Evolutionary conservation across 1,140 invertebrate genomes (phyloP), one percentile per base, ranked within the genome.

Genomic region (Mamestra configurata): DNA sequence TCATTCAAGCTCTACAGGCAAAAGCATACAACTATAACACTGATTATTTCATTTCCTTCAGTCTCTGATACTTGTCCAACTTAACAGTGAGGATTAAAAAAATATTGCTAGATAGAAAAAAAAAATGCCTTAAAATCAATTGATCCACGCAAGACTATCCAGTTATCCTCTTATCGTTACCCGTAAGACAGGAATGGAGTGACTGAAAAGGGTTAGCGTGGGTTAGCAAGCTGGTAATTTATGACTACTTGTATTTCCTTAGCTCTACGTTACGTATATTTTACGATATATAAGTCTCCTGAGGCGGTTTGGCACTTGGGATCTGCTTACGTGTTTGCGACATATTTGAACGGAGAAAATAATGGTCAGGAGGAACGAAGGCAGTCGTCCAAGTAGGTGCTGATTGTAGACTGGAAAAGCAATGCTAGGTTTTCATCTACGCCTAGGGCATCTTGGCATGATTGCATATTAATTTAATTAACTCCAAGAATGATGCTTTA

Each of bases 221-320:
- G 71, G 71, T 73, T 51, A 27, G 53, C 71, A 20, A 73, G 53
- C 71, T 57, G 27, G 71, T 73, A 75, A 75, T 75, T 75, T 75
- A 75, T 75, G 37, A 59, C 71, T 75, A 27, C 71, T 75, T 75
- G 71, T 75, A 75, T 75, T 59, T 59, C 53, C 31, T 75, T 31
- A 75, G 53, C 20, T 24, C 24, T 53, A 51, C 37, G 22, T 24
- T 70, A 70, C 55, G 13, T 59, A 59, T 51, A 59, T 75, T 75
- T 43, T 43, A 59, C 53, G 53, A 75, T 57, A 24, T 75, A 59
- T 75, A 57, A 70, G 20, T 37, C 71, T 46, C 71, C 37, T 18
- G 71, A 59, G 71, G 11, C 53, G 20, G 51, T 59, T 43, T 75
- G 35, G 13, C 40, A 46, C 15, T 55, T 46, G 71, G 13, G 31